Base-by-base conservation (phyloP, 2,888 invertebrate genomes). In the Argynnis bischoffii region DNA sequence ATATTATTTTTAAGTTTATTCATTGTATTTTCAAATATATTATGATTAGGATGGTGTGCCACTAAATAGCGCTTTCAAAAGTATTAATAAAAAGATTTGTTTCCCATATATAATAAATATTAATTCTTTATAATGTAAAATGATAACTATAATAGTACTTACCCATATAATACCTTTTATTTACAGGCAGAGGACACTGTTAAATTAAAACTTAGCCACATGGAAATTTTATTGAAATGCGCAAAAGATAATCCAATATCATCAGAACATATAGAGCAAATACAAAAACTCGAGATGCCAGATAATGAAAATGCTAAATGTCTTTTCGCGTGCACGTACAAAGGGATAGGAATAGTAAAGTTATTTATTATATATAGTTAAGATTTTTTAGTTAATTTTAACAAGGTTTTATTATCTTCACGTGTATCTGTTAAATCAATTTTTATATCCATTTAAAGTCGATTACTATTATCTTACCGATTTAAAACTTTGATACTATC, bases 281-380 rank as follows among this genome's bases (percentile, higher is more conserved):
- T 90, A 5, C 79, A 75, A 69, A 79, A 78, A 1, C 83, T 83
- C 26, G 73, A 81, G 66, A 72, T 88, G 60, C 87, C 90, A 0
- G 80, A 86, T 0, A 85, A 77, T 1, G 80, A 81, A 1, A 75
- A 79, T 2, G 80, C 82, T 0, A 90, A 86, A 75, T 94, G 94
- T 69, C 80, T 93, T 6, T 83, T 93, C 26, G 91, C 93, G 15
- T 94, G 94, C 70, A 82, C 86, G 35, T 90, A 90, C 66, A 92
- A 89, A 71, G 86, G 86, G 63, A 76, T 86, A 55, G 93, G 92
- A 74, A 84, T 93, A 81, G 94, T 94, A 83, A 16, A 87, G 81
- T 67, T 26, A 11, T 51, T 77, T 15, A 51, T n/a, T n/a, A n/a
- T n/a, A n/a, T n/a, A n/a, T n/a, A n/a, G n/a, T n/a, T 41, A 31